These are phyloP conservation scores for Ormyrus pomaceus DNA, from an alignment of 2,888 invertebrate genomes.

Conservation along the genomic window DNA sequence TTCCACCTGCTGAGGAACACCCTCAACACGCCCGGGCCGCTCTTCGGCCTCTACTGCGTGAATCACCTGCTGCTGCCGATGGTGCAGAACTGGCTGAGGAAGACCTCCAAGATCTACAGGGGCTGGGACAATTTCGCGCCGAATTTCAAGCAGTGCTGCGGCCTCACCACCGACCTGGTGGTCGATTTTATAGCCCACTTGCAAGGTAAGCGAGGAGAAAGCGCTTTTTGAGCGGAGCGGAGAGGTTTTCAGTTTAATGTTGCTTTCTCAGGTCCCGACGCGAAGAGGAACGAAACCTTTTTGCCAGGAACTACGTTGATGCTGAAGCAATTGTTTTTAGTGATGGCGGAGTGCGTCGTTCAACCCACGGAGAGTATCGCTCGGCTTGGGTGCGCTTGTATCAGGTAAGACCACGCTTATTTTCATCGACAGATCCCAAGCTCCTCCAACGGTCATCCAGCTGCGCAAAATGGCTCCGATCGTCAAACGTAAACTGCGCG, in stretches of 20 bases:
- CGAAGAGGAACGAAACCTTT: conserved; percentile 65
- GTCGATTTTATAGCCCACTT: conserved; percentile 90
- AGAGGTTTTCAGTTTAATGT: not conserved
- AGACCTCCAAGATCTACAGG: conserved; percentile 82
- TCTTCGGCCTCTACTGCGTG: conserved; percentile 93
- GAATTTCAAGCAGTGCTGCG: conserved; percentile 96
- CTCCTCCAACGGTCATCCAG: too few species aligned
- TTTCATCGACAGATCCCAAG: too few species aligned
- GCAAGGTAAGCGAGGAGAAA: conserved; percentile 76
- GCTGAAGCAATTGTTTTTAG: conserved; percentile 88
- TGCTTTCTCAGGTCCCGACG: conserved; percentile 64
- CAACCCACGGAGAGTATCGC: conserved; percentile 94
- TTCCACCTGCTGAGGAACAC: conserved; percentile 89
- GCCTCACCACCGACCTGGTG: conserved; percentile 92
- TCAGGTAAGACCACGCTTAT: conserved; percentile 76
- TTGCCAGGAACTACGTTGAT: conserved; percentile 82
- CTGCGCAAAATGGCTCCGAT: too few species aligned
- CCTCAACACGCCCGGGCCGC: conserved; percentile 88
- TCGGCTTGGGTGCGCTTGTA: conserved; percentile 93
- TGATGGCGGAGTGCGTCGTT: conserved; percentile 93
- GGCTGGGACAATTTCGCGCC: conserved; percentile 88
- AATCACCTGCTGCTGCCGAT: conserved; percentile 94
- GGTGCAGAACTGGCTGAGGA: conserved; percentile 94
- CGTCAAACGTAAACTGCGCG: too few species aligned
- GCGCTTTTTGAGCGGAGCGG: conserved; percentile 13